phyloP scores from a whole-genome alignment of 2,113 vertebrate genomes.

The Microcebus murinus region DNA sequence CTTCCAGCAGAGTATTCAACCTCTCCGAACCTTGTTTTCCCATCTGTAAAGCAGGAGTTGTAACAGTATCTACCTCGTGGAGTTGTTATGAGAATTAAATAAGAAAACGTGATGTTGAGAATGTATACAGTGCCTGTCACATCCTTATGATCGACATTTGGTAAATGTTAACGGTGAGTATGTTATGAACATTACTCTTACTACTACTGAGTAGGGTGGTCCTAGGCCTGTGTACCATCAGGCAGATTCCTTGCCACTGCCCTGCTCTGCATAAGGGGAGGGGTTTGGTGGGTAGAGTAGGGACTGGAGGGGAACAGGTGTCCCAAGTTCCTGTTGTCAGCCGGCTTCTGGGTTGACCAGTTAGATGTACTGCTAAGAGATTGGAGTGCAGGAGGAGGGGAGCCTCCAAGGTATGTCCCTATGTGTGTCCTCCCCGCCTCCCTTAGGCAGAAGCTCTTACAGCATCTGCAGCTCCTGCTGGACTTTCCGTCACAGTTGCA shows the following conservation, averaged over 20 bases:
- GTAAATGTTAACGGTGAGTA: not conserved
- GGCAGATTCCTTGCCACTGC: not conserved
- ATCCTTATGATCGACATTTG: not conserved
- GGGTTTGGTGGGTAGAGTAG: rapidly evolving
- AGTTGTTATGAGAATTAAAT: not conserved
- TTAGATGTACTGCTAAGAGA: not conserved
- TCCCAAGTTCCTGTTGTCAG: not conserved
- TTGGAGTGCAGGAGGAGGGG: not conserved
- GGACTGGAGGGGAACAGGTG: not conserved
- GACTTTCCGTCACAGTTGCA: not conserved
- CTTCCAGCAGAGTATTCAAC: not conserved
- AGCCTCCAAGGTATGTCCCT: not conserved
- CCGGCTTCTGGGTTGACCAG: not conserved
- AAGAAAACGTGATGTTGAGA: not conserved
- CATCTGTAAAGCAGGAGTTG: not conserved
- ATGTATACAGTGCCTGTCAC: not conserved
- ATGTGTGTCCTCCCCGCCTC: not conserved
- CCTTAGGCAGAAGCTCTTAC: not conserved
- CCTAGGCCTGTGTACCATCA: not conserved
- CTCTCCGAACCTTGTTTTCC: not conserved
- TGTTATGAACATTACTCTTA: not conserved
- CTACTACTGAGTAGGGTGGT: not conserved
- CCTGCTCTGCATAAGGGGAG: not conserved
- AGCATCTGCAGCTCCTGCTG: not conserved
- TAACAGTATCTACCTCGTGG: not conserved